Evolutionary conservation across 2,888 invertebrate species (phyloP).

Genomic region (Cetonia aurata): DNA sequence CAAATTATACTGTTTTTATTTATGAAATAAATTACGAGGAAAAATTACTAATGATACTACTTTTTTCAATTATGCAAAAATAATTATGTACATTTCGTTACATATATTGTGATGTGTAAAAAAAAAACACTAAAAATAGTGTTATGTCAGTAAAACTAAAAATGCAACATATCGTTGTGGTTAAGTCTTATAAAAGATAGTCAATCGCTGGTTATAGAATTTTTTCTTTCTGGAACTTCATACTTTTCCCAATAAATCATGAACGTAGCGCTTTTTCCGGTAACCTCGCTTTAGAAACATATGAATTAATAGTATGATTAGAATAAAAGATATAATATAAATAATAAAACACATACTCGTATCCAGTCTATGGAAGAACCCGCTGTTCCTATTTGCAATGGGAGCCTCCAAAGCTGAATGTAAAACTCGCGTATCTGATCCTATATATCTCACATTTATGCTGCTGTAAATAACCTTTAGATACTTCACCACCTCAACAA

Average conservation of each 20-base stretch:
- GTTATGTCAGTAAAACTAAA: conserved; percentile 12
- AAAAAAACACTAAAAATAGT: background rate
- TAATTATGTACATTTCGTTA: conserved; percentile 18
- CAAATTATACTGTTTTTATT: too few relatives aligned
- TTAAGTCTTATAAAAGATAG: conserved; percentile 21
- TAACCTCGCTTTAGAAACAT: conserved; percentile 81
- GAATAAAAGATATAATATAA: conserved; percentile 76
- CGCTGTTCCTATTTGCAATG: conserved; percentile 16
- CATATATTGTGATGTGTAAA: conserved; percentile 22
- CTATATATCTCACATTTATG: conserved; percentile 67
- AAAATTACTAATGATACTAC: too few relatives aligned
- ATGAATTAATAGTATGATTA: conserved; percentile 75
- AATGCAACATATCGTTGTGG: conserved; percentile 29
- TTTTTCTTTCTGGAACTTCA: conserved; percentile 62
- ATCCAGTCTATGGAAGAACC: conserved; percentile 59
- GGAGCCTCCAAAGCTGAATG: conserved; percentile 56
- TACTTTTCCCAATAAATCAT: conserved; percentile 79
- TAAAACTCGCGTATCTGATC: conserved; percentile 62
- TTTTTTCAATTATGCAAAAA: background rate
- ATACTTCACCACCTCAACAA: conserved; percentile 74
- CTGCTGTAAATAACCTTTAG: conserved; percentile 71
- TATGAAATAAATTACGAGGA: too few relatives aligned
- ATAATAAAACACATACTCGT: conserved; percentile 64
- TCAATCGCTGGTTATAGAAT: conserved; percentile 13
- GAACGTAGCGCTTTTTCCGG: conserved; percentile 80